Evolutionary conservation across 2,888 invertebrate species (phyloP).

Genomic region (Macropis europaea): DNA sequence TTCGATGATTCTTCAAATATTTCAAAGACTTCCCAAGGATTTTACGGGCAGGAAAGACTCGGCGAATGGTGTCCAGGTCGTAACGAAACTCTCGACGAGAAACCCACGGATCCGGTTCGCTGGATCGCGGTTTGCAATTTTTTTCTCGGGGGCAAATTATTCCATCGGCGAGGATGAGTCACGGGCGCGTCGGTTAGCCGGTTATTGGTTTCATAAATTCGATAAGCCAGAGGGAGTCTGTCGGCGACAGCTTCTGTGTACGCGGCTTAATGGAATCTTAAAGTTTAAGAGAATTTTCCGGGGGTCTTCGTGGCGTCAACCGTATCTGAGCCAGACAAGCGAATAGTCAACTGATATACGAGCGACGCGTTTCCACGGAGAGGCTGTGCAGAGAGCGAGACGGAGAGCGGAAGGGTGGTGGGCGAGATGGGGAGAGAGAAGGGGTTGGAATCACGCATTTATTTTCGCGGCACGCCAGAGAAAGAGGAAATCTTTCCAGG

Average conservation of each 20-base stretch:
- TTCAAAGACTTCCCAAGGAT: too few relatives aligned
- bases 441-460: conserved; percentile 59
- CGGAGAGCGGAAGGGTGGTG: background rate
- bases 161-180: background rate
- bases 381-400: background rate
- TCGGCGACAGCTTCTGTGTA: conserved; percentile 53
- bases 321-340: conserved; percentile 66
- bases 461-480: conserved; percentile 51
- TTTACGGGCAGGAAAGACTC: too few relatives aligned
- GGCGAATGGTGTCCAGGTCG: too few relatives aligned
- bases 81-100: too few relatives aligned
- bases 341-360: conserved; percentile 66
- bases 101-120: too few relatives aligned
- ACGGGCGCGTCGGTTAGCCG: conserved; percentile 14
- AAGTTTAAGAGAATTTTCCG: conserved; percentile 61
- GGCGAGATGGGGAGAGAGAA: background rate
- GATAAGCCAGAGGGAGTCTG: conserved; percentile 34
- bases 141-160: conserved; percentile 17
- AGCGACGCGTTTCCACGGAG: conserved; percentile 40
- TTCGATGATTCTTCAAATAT: too few relatives aligned
- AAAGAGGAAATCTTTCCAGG: conserved; percentile 46
- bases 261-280: conserved; percentile 61
- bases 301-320: conserved; percentile 46
- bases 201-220: conserved; percentile 61
- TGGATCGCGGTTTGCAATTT: background rate